Conservation (phyloP, 23 tunicate genomes). For the Styela plicata region DNA sequence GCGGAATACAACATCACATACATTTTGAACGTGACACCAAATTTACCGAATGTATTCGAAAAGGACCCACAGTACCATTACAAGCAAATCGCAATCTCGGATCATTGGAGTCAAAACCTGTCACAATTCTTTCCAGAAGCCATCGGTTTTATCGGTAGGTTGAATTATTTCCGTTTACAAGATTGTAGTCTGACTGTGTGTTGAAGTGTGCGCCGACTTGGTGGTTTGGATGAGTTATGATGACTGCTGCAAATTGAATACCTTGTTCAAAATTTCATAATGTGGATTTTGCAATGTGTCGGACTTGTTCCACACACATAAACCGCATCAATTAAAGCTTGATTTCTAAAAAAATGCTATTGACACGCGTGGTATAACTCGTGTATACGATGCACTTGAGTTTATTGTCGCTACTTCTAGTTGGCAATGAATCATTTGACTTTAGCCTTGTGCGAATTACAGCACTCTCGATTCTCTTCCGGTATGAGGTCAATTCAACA, state of each 20-base stretch:
- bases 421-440: neutral
- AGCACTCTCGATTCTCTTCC: neutral
- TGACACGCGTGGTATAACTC: too few species aligned
- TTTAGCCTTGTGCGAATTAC: neutral
- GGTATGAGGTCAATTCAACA: too few species aligned
- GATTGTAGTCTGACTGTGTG: too few species aligned
- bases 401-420: neutral
- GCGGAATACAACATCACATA: conserved; percentile 68
- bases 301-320: neutral
- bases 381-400: too few species aligned
- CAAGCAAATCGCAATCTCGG: conserved; percentile 94
- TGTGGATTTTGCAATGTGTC: neutral
- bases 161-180: neutral
- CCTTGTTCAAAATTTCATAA: neutral
- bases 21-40: conserved; percentile 91
- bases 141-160: conserved; percentile 92
- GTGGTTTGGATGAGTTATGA: too few species aligned
- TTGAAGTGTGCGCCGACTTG: too few species aligned
- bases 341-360: too few species aligned
- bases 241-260: too few species aligned
- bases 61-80: conserved; percentile 59
- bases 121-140: conserved; percentile 96
- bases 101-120: conserved; percentile 96
- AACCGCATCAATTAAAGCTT: too few species aligned
- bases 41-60: conserved; percentile 91